phyloP scores from a whole-genome alignment of 2,888 invertebrate genomes.

The Hoplodrina blanda region DNA sequence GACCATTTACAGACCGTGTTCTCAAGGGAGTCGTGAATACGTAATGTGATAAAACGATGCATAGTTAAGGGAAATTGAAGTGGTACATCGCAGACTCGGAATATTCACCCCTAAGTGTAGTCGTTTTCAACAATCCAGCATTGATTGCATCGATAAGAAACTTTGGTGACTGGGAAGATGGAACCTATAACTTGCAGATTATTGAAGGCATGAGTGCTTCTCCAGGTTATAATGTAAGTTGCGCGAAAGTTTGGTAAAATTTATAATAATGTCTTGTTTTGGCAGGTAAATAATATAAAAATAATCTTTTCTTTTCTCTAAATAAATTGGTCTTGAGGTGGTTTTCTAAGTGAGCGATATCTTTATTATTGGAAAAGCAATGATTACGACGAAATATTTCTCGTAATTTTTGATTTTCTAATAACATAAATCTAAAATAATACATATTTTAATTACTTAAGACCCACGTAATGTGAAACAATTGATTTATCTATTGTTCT shows the following conservation, averaged over 20 bases:
- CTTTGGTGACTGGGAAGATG: conserved; percentile 44
- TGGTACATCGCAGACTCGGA: conserved; percentile 58
- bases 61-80: conserved; percentile 75
- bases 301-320: too few species aligned
- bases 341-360: too few species aligned
- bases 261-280: conserved; percentile 6
- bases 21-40: conserved; percentile 76
- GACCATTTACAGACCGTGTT: conserved; percentile 74
- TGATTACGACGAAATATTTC: too few species aligned
- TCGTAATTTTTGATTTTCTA: too few species aligned
- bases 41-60: conserved; percentile 80
- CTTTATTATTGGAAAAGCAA: too few species aligned
- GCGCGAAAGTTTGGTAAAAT: conserved; percentile 1
- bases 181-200: conserved; percentile 32
- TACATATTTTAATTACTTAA: too few species aligned
- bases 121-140: conserved; percentile 49
- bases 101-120: conserved; percentile 52
- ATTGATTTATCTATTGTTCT: too few species aligned
- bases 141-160: conserved; percentile 60
- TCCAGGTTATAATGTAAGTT: conserved; percentile 19
- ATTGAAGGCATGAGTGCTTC: conserved; percentile 32
- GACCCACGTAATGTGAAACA: too few species aligned
- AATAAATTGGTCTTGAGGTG: too few species aligned
- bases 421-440: too few species aligned
- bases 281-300: not conserved